Evolutionary conservation across 2,113 vertebrate genomes (phyloP), one percentile per base, ranked within the genome.

Genomic region (Microcebus griseorufus): DNA sequence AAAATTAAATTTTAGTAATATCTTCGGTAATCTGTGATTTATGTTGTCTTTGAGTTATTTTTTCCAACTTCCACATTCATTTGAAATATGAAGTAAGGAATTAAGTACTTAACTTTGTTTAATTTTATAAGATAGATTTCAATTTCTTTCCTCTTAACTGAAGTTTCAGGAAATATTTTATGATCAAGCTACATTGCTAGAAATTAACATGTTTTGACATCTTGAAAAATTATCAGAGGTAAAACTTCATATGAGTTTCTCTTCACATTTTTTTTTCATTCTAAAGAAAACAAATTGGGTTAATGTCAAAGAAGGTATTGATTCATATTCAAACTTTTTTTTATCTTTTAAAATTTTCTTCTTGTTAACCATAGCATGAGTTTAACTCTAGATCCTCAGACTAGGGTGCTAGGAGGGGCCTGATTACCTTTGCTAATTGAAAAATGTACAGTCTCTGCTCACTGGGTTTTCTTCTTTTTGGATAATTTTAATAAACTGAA

Each of bases 401-500:
- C 14, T 55, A 55, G 29, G 14, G 12, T 60, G 4, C 39, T 70
- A 39, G 17, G 32, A 60, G 18, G 12, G 72, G 4, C 9, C 25
- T 65, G 12, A 96, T 87, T 73, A 58, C 3, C 34, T 93, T 85
- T 58, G 34, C 32, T 90, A 65, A 51, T 29, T 84, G 48, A 37
- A 95, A 93, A 93, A 51, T 25, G 23, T 80, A 29, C 17, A 73
- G 4, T 55, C 16, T 62, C 13, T 94, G 3, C 20, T 78, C 37
- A 85, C 22, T 64, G 22, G 16, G 8, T 73, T 22, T 55, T 91
- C 39, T 5, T 90, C 60, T 83, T 79, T 90, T 82, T 90, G 25
- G 22, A 34, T 93, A 65, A 80, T 91, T 95, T 88, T 84, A 75
- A 91, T 91, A 64, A 88, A 53, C 48, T 78, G 25, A 58, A 83